These are phyloP conservation scores for Cydia pomonella DNA, from an alignment of 1,140 invertebrate genomes.

Conservation along the genomic window DNA sequence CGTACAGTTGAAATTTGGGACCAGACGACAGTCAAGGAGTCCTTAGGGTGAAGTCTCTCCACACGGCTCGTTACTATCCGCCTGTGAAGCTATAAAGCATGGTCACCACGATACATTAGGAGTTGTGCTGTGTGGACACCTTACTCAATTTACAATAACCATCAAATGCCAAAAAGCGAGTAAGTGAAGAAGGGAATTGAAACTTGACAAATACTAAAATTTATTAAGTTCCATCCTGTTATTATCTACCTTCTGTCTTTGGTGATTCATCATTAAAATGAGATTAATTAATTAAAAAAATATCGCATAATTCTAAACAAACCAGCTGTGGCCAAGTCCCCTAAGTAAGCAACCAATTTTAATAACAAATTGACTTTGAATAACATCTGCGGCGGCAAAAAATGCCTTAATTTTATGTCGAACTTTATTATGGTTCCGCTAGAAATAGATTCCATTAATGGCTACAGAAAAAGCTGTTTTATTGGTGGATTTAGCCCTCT, in stretches of 20 bases:
- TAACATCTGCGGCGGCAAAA: conserved; percentile 8
- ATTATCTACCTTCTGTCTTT: not conserved
- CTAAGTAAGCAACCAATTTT: not conserved
- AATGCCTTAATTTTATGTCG: conserved; percentile 9
- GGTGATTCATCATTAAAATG: conserved; percentile 4
- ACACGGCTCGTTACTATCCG: conserved; percentile 86
- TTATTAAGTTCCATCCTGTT: not conserved
- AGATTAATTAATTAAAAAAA: conserved; percentile 24
- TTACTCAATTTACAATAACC: conserved; percentile 42
- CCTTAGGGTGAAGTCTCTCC: conserved; percentile 92
- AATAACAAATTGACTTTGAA: conserved; percentile 24
- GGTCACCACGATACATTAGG: conserved; percentile 84
- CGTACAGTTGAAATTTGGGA: not conserved
- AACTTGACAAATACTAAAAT: not conserved
- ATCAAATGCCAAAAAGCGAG: too few species aligned
- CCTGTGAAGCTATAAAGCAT: conserved; percentile 91
- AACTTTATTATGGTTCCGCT: not conserved
- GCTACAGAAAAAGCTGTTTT: not conserved
- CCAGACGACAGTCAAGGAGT: conserved; percentile 82
- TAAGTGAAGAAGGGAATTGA: conserved; percentile 74
- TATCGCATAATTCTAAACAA: conserved; percentile 24
- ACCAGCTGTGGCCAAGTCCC: conserved; percentile 15
- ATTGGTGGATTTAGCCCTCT: not conserved
- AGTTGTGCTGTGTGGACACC: too few species aligned
- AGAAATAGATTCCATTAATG: not conserved